Evolutionary conservation across 2,888 invertebrate genomes (phyloP).

Genomic region (Hypselothyrea guttata): DNA sequence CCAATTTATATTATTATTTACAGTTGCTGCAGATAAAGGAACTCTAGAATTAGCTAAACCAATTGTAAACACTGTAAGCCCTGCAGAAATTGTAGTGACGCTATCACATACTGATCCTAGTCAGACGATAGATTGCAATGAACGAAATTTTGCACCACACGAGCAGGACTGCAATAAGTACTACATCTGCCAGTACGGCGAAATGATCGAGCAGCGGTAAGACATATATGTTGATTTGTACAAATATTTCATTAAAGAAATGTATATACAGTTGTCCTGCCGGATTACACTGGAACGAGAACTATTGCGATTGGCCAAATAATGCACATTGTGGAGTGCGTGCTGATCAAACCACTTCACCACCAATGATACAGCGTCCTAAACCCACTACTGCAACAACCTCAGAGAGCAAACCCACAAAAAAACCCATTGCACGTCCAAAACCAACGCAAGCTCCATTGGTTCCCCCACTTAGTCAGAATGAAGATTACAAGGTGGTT

Average conservation of each 20-base stretch:
- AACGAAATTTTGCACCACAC: slow-evolving; percentile 84
- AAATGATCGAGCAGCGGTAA: slow-evolving; percentile 85
- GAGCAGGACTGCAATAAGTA: slow-evolving; percentile 89
- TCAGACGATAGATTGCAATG: slow-evolving; percentile 65
- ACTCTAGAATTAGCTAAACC: slow-evolving; percentile 40
- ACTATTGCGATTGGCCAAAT: slow-evolving; percentile 91
- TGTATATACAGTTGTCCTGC: slow-evolving; percentile 85
- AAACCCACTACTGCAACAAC: too few species aligned
- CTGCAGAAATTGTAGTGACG: slow-evolving; percentile 25
- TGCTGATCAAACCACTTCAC: slow-evolving; percentile 62
- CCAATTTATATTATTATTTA: neutral
- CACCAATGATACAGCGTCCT: slow-evolving; percentile 54
- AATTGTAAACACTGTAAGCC: slow-evolving; percentile 31
- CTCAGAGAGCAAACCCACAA: slow-evolving; percentile 66
- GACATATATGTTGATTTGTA: neutral
- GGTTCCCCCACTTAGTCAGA: slow-evolving; percentile 56
- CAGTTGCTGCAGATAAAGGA: slow-evolving; percentile 56
- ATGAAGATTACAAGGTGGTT: slow-evolving; percentile 85
- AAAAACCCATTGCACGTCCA: slow-evolving; percentile 64
- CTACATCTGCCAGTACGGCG: slow-evolving; percentile 90
- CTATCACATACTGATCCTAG: slow-evolving; percentile 23
- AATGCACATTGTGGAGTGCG: slow-evolving; percentile 85
- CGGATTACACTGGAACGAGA: slow-evolving; percentile 90
- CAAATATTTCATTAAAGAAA: too few species aligned
- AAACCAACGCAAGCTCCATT: slow-evolving; percentile 65